Evolutionary conservation across 2,888 invertebrate species (phyloP), one percentile per base, ranked within the genome.

Genomic region (Tanypteryx hageni): DNA sequence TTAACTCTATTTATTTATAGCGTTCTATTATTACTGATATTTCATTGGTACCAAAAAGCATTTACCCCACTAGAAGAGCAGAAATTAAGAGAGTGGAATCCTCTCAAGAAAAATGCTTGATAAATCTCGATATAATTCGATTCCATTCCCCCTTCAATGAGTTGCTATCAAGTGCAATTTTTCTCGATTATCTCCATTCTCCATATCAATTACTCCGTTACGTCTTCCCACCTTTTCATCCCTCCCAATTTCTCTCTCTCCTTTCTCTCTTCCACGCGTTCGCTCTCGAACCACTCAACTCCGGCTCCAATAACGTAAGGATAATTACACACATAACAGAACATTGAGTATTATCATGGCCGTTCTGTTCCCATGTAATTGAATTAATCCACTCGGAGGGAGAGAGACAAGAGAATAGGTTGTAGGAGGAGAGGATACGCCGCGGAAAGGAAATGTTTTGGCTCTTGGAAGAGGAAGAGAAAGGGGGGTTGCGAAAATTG

Each of bases 311-410:
- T 93, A 93, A 93, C 92, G 93, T 92, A 92, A 89, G 93, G 92
- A 92, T 93, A 93, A 93, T 93, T 93, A 93, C 93, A 93, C 93
- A 93, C 93, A 93, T 93, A 93, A 93, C 93, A 93, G 93, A 92
- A 92, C 92, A 93, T 93, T 93, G 93, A 93, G 93, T 93, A 93
- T 93, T 93, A 93, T 93, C 93, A 93, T 93, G 58, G 92, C 92
- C 89, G 92, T 93, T 92, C 93, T 92, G 89, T 93, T 93, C 92
- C 91, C 92, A 81, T 93, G 92, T 93, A 93, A 93, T 93, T 93
- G 93, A 93, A 93, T 93, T 93, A 93, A 93, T 93, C 93, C 92
- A 92, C 93, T 93, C 92, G 84, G 92, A 59, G 92, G 92, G 64
- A 89, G 89, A 18, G 56, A 89, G 89, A 89, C 64, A 89, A 44